Evolutionary conservation across 2,888 invertebrate species (phyloP), one percentile per base, ranked within the genome.

Genomic region (Hyles lineata): DNA sequence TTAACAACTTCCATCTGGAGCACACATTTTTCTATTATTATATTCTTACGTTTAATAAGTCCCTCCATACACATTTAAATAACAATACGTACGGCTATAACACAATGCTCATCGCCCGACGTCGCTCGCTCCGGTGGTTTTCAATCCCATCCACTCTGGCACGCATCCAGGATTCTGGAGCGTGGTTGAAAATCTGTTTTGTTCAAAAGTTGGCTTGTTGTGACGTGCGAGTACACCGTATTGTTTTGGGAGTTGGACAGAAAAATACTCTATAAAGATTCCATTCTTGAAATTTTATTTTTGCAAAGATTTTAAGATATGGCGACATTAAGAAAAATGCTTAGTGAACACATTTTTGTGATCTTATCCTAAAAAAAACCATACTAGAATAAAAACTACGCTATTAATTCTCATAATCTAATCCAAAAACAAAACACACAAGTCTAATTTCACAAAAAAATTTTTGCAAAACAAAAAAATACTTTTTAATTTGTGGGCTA

Each of bases 41-140:
- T 73, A 73, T 70, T 73, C 70, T 70, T 70, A 70, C 70, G 25
- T 70, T 73, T 73, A 73, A 73, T 73, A 73, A 73, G 73, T 73
- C 73, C 73, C 61, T 61, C 58, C 73, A 70, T 73, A 73, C 73
- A 70, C 62, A 73, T 73, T 73, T 73, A 73, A 88, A 89, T 89
- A 89, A 89, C 89, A 89, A 90, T 86, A 84, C 82, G 74, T 77
- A 76, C 79, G 74, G 79, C 73, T 71, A 75, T 74, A 76, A 77
- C 77, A 91, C 90, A 91, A 90, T 88, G 86, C 87, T 85, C 86
- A 83, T 84, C 86, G 85, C 86, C 84, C 87, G 87, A 85, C 84
- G 84, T 82, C 80, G 83, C 82, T 75, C 92, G 92, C 92, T 88
- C 82, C 88, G 88, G 75, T 91, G 92, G 70, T 61, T 89, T 91